Percentiles rank a stretch among this genome's conserved stretches.
Conservation (phyloP, 2,113 vertebrate genomes). For the Sturnus vulgaris region DNA sequence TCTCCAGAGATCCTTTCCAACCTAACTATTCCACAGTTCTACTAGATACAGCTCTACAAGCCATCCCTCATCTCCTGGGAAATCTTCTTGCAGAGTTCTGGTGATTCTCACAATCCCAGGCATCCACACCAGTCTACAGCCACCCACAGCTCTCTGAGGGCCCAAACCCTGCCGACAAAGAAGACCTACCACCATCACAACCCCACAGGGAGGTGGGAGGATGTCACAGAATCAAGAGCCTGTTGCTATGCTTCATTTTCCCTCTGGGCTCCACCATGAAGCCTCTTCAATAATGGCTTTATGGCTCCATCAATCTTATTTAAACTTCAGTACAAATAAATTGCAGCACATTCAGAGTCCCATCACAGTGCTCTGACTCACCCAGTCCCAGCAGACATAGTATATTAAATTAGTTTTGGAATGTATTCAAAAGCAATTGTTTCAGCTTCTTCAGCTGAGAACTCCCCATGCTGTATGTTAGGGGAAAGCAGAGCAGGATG, state of each 20-base stretch:
- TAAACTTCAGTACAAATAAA: slow-evolving; percentile 49
- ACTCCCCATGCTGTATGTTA: not conserved
- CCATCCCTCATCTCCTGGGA: not conserved
- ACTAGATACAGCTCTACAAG: not conserved
- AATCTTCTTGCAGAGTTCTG: not conserved
- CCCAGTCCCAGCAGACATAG: slow-evolving; percentile 5
- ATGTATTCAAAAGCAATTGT: slow-evolving; percentile 41
- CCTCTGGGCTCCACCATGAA: not conserved
- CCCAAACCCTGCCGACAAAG: fast-evolving
- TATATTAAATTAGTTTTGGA: slow-evolving; percentile 66
- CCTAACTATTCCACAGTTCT: not conserved
- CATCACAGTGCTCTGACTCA: slow-evolving; percentile 67
- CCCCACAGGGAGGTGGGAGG: not conserved
- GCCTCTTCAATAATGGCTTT: slow-evolving; percentile 26
- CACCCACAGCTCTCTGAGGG: not conserved
- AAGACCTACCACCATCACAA: not conserved
- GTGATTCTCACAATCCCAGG: not conserved
- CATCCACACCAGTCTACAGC: not conserved
- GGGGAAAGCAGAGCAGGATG: not conserved
- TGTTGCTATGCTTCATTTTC: not conserved
- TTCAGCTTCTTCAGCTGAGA: slow-evolving; percentile 46
- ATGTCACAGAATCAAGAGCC: not conserved
- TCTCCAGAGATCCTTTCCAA: not conserved
- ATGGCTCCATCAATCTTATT: slow-evolving; percentile 60
- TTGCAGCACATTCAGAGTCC: slow-evolving; percentile 32